phyloP scores from a whole-genome alignment of 2,888 invertebrate genomes.

The Monoplex corrugatus region DNA sequence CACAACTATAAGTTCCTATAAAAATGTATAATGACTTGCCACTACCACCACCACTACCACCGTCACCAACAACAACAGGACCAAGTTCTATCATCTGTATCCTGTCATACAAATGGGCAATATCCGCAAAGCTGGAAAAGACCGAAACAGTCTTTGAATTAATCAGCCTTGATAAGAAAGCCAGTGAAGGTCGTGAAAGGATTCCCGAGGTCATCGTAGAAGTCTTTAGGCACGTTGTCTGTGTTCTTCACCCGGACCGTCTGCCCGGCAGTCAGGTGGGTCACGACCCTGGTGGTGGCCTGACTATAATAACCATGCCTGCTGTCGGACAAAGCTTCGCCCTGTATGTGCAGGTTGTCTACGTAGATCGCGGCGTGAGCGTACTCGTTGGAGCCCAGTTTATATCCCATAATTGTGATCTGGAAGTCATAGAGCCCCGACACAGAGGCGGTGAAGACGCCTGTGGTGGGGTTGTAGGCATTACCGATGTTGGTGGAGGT shows the following conservation, averaged over 20 bases:
- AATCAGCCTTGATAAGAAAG: slow-evolving; percentile 41
- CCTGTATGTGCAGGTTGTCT: background rate
- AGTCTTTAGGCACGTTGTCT: background rate
- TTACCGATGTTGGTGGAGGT: background rate
- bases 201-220: background rate
- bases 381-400: background rate
- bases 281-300: background rate
- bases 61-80: too few relatives aligned
- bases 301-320: background rate
- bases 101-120: too few relatives aligned
- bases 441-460: slow-evolving; percentile 10
- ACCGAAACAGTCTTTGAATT: background rate
- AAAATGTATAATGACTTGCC: too few relatives aligned
- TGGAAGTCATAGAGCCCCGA: background rate
- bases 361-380: slow-evolving; percentile 18
- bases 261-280: slow-evolving; percentile 3
- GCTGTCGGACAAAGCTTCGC: background rate
- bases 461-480: background rate
- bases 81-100: too few relatives aligned
- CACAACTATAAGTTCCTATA: too few relatives aligned
- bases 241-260: slow-evolving; percentile 19
- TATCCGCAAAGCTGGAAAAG: too few relatives aligned
- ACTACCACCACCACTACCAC: too few relatives aligned
- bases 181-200: slow-evolving; percentile 41
- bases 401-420: background rate